Base-by-base conservation (phyloP, 1,140 invertebrate species). In the Solen grandis region DNA sequence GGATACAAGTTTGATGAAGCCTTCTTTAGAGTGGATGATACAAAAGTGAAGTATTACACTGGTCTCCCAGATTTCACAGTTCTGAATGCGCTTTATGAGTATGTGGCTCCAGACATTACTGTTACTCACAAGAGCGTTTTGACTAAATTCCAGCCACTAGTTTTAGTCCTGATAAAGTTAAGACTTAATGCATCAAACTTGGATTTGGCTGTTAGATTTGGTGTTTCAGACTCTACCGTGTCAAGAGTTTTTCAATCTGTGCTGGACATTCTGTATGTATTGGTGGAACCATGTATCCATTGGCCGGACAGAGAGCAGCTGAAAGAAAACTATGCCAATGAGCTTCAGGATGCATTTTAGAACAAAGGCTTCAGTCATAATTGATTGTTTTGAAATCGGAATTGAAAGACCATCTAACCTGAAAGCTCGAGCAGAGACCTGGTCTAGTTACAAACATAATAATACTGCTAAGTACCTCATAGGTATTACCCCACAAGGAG, bases 51-150 rank as follows among this genome's bases (percentile, higher is more conserved):
- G 31, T 69, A 54, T 29, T 54, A 69, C 25, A 69, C 66, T 29
- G 66, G 66, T 2, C 27, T 69, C 10, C 25, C 14, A 2, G 54
- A 54, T 25, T 69, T 8, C 25, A 33, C 66, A 13, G 14, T 69
- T 25, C 46, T 69, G 3, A 52, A 69, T 27, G 25, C 66, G 2
- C 31, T 52, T 22, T 69, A 69, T 33, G 41, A 69, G 27, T 69
- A 13, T 69, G 66, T 69, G 8, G n/a, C 50, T 14, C 38, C 66
- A 69, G 66, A 54, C 66, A 69, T 69, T 69, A 27, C 22, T 14
- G 22, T 69, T 19, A 69, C 5, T 4, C 66, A 69, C 5, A 54
- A 69, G 29, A 69, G 27, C 54, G 22, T 27, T 54, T 22, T 69
- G 3, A 54, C 50, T 35, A 69, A 52, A 22, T 69, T 69, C 41